These are phyloP conservation scores for Proales similis DNA, from an alignment of 1,140 invertebrate species.

Conservation along the genomic window DNA sequence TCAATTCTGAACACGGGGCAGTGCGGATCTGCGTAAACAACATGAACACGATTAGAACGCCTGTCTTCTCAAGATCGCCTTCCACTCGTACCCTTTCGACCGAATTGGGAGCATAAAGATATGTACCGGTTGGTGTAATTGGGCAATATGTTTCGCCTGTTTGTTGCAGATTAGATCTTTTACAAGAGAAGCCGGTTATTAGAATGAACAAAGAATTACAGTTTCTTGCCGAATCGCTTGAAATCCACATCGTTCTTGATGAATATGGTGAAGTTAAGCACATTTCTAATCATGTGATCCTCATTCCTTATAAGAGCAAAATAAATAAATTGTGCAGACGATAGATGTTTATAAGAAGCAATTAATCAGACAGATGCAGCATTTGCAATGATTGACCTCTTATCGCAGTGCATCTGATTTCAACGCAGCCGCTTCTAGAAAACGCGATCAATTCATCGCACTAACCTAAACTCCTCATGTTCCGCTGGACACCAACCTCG, in stretches of 20 bases:
- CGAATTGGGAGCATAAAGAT: conserved; percentile 7
- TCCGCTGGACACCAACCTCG: conserved; percentile 26
- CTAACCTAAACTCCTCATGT: neutral
- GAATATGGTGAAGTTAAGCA: conserved; percentile 39
- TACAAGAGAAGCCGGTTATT: neutral
- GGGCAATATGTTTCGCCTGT: conserved; percentile 15
- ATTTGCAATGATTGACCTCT: too few relatives aligned
- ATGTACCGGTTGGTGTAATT: conserved; percentile 25
- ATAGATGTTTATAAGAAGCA: too few relatives aligned
- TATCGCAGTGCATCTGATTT: neutral
- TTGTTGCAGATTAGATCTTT: neutral
- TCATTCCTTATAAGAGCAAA: neutral
- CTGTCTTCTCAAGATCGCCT: too few relatives aligned
- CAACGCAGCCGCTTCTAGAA: neutral
- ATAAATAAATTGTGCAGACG: neutral
- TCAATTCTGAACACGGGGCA: conserved; percentile 56
- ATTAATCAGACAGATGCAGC: too few relatives aligned
- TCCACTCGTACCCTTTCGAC: too few relatives aligned
- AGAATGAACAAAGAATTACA: conserved; percentile 7
- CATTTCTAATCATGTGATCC: conserved; percentile 30
- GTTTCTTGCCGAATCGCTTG: conserved; percentile 38
- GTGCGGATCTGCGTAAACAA: conserved; percentile 46
- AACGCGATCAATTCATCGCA: neutral
- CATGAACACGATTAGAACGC: too few relatives aligned
- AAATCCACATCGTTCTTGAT: conserved; percentile 39